These are phyloP conservation scores for Telmatochromis brichardi DNA, from an alignment of 2,113 vertebrate genomes.

Conservation along the genomic window DNA sequence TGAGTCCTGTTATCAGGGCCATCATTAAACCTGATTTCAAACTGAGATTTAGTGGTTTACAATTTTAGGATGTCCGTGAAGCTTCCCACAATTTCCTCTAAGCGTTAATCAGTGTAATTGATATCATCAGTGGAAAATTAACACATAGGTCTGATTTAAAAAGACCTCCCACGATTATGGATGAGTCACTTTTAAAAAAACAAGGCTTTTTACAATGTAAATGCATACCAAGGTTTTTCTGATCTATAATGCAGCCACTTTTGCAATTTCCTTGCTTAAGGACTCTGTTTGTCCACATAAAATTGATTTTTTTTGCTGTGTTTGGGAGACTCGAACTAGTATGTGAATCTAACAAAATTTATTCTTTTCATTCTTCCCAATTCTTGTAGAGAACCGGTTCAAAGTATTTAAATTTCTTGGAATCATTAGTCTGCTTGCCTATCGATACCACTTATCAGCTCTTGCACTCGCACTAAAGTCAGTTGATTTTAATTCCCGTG, in stretches of 20 bases:
- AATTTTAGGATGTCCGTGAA: not conserved
- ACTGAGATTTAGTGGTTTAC: conserved; percentile 5
- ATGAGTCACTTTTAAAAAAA: not conserved
- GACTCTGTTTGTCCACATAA: not conserved
- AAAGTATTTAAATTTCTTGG: not conserved
- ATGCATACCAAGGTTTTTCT: not conserved
- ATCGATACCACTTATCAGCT: not conserved
- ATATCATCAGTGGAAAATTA: not conserved
- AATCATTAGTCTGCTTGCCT: not conserved
- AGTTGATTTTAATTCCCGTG: not conserved
- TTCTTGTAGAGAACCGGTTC: not conserved
- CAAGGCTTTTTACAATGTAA: not conserved
- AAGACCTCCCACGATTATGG: not conserved
- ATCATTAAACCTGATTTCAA: conserved; percentile 11
- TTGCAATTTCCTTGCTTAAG: not conserved
- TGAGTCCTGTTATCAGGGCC: conserved; percentile 18
- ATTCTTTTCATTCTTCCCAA: not conserved
- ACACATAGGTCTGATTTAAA: not conserved
- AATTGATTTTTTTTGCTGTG: not conserved
- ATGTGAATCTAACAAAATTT: not conserved
- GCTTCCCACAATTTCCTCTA: not conserved
- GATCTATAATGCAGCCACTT: not conserved
- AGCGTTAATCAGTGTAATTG: not conserved
- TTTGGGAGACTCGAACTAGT: not conserved
- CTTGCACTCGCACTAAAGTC: not conserved